Evolutionary conservation across 2,888 invertebrate genomes (phyloP).

Genomic region (Uloborus plumipes): DNA sequence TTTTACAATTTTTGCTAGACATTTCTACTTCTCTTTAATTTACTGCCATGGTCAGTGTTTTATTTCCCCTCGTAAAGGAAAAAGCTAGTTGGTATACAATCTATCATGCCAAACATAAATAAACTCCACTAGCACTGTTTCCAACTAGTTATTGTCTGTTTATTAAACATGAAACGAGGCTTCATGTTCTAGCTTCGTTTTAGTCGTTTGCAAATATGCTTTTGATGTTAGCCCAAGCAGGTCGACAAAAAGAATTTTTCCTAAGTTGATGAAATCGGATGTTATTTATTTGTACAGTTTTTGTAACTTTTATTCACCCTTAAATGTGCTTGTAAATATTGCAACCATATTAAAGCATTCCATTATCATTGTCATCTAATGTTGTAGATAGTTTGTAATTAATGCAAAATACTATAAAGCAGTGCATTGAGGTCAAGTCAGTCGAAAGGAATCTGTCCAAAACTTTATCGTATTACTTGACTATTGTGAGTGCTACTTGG

Average conservation of each 20-base stretch:
- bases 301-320: conserved; percentile 3
- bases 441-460: neutral
- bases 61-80: no score
- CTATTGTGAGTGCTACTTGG: neutral
- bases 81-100: no score
- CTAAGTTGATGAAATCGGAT: neutral
- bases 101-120: no score
- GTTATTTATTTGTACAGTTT: conserved; percentile 32
- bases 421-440: conserved; percentile 15
- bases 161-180: neutral
- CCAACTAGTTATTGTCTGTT: neutral
- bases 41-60: no score
- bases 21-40: no score
- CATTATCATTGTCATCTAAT: conserved; percentile 25
- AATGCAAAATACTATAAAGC: neutral
- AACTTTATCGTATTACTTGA: neutral
- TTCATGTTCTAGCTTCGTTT: neutral
- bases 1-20: no score
- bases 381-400: conserved; percentile 26
- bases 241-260: neutral
- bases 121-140: no score
- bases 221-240: neutral
- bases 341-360: conserved; percentile 16
- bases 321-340: conserved; percentile 20
- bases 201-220: neutral